phyloP scores from a whole-genome alignment of 2,113 vertebrate species.

The Kryptolebias marmoratus region DNA sequence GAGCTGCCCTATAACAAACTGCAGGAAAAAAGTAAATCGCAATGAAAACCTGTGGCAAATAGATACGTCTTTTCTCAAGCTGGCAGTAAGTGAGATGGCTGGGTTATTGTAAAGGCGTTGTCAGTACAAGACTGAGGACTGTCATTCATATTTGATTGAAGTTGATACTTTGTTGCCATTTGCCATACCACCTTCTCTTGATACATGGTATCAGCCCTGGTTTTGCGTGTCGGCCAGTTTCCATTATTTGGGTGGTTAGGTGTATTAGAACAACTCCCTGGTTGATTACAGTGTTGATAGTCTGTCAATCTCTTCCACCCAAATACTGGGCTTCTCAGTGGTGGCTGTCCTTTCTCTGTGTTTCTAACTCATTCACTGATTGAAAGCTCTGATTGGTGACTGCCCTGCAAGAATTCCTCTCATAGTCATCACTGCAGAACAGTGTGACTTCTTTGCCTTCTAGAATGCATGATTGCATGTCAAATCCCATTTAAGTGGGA shows the following conservation, averaged over 20 bases:
- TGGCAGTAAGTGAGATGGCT: background rate
- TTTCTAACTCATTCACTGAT: slow-evolving; percentile 25
- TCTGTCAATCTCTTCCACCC: slow-evolving; percentile 54
- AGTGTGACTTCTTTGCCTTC: background rate
- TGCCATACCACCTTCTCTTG: slow-evolving; percentile 30
- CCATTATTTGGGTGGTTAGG: slow-evolving; percentile 57
- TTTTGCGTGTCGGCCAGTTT: slow-evolving; percentile 54
- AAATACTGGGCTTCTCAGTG: slow-evolving; percentile 11
- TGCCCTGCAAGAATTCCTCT: slow-evolving; percentile 7
- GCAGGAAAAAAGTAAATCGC: slow-evolving; percentile 45
- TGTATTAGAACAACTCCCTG: slow-evolving; percentile 50
- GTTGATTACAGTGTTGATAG: slow-evolving; percentile 55
- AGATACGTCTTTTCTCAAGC: slow-evolving; percentile 18
- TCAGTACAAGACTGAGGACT: slow-evolving; percentile 44
- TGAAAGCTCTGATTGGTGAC: slow-evolving; percentile 22
- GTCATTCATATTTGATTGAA: slow-evolving; percentile 66
- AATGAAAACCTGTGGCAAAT: slow-evolving; percentile 48
- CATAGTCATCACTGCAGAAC: slow-evolving; percentile 10
- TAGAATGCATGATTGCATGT: background rate
- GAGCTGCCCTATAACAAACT: slow-evolving; percentile 56
- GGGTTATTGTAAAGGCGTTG: slow-evolving; percentile 30
- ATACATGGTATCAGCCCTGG: slow-evolving; percentile 37
- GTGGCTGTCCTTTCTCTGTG: slow-evolving; percentile 7
- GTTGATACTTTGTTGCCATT: slow-evolving; percentile 60
- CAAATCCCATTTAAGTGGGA: slow-evolving; percentile 17